phyloP scores from a whole-genome alignment of 2,888 invertebrate genomes.

The Caenorhabditis parvicauda region DNA sequence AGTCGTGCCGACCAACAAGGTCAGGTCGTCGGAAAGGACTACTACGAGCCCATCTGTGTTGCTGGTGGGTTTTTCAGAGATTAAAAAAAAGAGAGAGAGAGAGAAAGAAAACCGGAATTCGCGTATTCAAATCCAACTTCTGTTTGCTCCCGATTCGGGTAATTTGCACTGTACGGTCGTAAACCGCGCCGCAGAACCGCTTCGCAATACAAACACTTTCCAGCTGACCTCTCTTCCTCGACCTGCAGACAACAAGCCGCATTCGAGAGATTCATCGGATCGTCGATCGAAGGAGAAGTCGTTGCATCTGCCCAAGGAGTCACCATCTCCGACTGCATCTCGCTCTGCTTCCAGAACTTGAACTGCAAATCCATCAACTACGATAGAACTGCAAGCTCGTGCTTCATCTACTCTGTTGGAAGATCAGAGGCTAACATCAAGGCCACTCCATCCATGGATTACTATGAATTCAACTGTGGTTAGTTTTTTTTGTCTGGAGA shows the following conservation, averaged over 20 bases:
- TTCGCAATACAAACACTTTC: conserved; percentile 12
- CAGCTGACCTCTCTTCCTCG: conserved; percentile 62
- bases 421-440: conserved; percentile 56
- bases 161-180: not conserved
- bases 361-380: conserved; percentile 63
- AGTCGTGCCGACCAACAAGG: conserved; percentile 63
- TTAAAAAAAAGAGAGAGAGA: conserved; percentile 7
- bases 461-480: conserved; percentile 63
- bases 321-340: conserved; percentile 62
- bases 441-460: conserved; percentile 61
- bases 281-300: conserved; percentile 60
- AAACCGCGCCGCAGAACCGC: not conserved
- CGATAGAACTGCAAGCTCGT: conserved; percentile 60
- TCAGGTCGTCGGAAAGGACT: conserved; percentile 59
- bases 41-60: conserved; percentile 63
- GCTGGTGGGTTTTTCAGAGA: conserved; percentile 43
- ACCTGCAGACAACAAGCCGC: conserved; percentile 63
- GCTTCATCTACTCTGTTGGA: conserved; percentile 61
- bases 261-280: conserved; percentile 61
- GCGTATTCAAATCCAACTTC: too few species aligned
- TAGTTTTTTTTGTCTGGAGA: conserved; percentile 9
- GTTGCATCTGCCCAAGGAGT: conserved; percentile 62
- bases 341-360: conserved; percentile 63
- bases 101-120: conserved; percentile 9
- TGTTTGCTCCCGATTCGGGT: too few species aligned